phyloP scores from a whole-genome alignment of 2,888 invertebrate species.

The Clanis bilineata region DNA sequence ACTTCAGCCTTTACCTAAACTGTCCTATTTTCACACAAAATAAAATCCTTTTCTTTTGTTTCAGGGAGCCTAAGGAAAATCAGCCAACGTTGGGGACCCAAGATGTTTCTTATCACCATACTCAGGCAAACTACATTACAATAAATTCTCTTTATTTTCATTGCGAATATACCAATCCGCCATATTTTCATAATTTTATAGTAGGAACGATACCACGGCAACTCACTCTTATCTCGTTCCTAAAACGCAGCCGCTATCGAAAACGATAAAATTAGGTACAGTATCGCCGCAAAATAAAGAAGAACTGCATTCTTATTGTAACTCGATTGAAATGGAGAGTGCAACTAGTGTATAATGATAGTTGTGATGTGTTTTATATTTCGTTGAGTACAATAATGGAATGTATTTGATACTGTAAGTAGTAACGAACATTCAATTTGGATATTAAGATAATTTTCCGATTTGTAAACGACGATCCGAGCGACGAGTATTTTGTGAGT shows the following conservation, averaged over 20 bases:
- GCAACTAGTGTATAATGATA: neutral
- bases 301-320: conserved; percentile 1
- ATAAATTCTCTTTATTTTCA: conserved; percentile 44
- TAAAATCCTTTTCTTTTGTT: conserved; percentile 22
- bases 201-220: conserved; percentile 46
- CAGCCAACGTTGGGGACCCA: conserved; percentile 15
- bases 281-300: conserved; percentile 26
- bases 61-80: conserved; percentile 12
- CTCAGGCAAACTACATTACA: conserved; percentile 32
- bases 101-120: conserved; percentile 30
- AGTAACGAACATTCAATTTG: neutral
- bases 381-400: neutral
- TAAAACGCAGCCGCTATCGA: conserved; percentile 41
- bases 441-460: neutral
- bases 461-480: neutral
- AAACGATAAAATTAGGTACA: conserved; percentile 43
- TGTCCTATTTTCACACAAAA: conserved; percentile 12
- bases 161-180: conserved; percentile 39
- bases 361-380: neutral
- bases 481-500: conserved; percentile 15
- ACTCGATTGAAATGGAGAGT: neutral
- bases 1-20: neutral
- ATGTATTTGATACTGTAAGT: neutral
- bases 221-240: conserved; percentile 46
- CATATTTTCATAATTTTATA: conserved; percentile 54